phyloP scores from a whole-genome alignment of 2,113 vertebrate species.

The Melanostigma gelatinosum region DNA sequence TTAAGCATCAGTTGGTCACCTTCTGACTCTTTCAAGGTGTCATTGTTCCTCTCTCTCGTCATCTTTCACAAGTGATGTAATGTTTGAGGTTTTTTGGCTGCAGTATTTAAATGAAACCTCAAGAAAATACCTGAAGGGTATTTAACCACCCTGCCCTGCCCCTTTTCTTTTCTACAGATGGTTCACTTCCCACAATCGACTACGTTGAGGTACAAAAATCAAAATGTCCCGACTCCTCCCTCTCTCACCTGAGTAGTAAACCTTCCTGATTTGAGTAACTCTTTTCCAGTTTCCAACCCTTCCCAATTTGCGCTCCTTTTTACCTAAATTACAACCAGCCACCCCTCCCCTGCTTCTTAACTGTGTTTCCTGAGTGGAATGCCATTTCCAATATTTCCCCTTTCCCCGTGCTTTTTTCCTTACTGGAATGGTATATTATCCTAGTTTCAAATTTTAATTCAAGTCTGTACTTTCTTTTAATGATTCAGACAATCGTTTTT shows the following conservation, averaged over 20 bases:
- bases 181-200: constrained; percentile 81
- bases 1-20: not conserved
- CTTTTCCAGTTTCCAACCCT: constrained; percentile 75
- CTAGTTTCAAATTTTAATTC: constrained; percentile 71
- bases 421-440: constrained; percentile 78
- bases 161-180: constrained; percentile 87
- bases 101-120: constrained; percentile 46
- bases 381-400: constrained; percentile 73
- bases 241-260: constrained; percentile 78
- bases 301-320: constrained; percentile 69
- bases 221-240: constrained; percentile 76
- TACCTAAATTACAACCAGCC: constrained; percentile 70
- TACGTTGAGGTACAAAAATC: constrained; percentile 85
- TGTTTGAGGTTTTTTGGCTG: constrained; percentile 45
- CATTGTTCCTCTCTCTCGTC: constrained; percentile 36
- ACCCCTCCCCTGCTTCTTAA: constrained; percentile 77
- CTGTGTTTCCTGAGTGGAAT: constrained; percentile 79
- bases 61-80: not conserved
- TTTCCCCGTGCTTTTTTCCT: constrained; percentile 72
- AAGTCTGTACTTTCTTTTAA: constrained; percentile 67
- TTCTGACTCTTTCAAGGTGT: constrained; percentile 27
- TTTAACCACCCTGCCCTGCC: constrained; percentile 82
- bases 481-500: constrained; percentile 55
- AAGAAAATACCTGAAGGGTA: constrained; percentile 66
- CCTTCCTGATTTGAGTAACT: constrained; percentile 80